A percentile compares a stretch with the other conserved stretches of the same genome.
These are phyloP conservation scores for Cyrtodaria siliqua DNA, from an alignment of 2,888 invertebrate species.

Conservation along the genomic window DNA sequence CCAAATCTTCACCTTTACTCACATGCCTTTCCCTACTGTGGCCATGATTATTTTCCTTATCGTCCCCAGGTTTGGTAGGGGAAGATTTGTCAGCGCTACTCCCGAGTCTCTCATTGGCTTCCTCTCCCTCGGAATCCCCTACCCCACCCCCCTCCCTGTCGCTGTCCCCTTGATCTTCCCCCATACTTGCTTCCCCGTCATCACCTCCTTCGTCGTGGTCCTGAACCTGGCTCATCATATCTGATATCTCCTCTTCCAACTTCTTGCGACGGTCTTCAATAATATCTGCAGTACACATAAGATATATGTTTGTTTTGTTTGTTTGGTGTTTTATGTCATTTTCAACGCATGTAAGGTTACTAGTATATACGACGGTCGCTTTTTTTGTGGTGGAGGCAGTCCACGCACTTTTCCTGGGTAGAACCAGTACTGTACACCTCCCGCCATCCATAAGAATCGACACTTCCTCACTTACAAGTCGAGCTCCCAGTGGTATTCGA, in stretches of 20 bases:
- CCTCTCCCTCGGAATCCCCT: conserved; percentile 29
- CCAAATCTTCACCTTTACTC: conserved; percentile 45
- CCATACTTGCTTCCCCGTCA: conserved; percentile 52
- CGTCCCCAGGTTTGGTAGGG: conserved; percentile 31
- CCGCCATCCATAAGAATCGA: too few relatives aligned
- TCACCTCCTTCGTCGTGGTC: conserved; percentile 33
- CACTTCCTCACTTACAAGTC: too few relatives aligned
- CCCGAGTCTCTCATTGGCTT: not conserved
- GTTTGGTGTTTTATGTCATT: too few relatives aligned
- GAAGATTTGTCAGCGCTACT: conserved; percentile 14
- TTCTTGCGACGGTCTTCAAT: conserved; percentile 72
- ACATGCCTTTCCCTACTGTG: conserved; percentile 21
- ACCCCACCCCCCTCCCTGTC: conserved; percentile 30
- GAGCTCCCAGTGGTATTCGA: too few relatives aligned
- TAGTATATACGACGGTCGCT: too few relatives aligned
- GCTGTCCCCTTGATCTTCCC: conserved; percentile 41
- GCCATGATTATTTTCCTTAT: conserved; percentile 42
- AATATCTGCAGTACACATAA: conserved; percentile 73
- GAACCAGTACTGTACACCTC: too few relatives aligned
- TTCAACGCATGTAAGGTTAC: too few relatives aligned
- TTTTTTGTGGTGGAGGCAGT: too few relatives aligned
- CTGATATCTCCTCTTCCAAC: conserved; percentile 77
- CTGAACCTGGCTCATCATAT: conserved; percentile 72
- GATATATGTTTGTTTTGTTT: too few relatives aligned
- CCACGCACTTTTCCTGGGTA: too few relatives aligned